Base-by-base conservation (phyloP, 1,140 invertebrate genomes). In the Heliothis subflexa region DNA sequence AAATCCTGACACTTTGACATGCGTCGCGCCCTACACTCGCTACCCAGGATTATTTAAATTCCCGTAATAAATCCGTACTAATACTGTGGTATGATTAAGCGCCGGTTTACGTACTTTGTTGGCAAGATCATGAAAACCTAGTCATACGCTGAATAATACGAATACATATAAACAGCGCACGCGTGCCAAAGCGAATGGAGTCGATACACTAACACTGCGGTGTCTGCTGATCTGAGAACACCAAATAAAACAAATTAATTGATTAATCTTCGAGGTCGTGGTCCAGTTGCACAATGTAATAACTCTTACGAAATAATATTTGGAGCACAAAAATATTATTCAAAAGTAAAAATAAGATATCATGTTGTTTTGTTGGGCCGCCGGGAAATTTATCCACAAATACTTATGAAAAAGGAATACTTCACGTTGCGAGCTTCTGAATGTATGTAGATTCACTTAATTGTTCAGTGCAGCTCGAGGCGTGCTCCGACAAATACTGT, bases 401-500 rank as follows among this genome's bases (percentile, higher is more conserved):
- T 40, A 7, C 33, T 5, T 40, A 40, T 5, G 33, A 40, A 40
- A 40, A 40, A 40, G 9, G 5, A 40, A 5, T 9, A 40, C 5
- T 40, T 7, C 7, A 5, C 0, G 21, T 5, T 40, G 33, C 33
- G 33, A 9, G 33, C 33, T 40, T 9, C 33, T 40, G 33, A 9
- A 40, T 40, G 33, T 7, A 40, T 40, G 33, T 40, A 40, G 33
- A 40, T 40, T 40, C 5, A 40, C 33, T 40, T 40, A 40, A 40
- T 40, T 40, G 33, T 40, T 40, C 5, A 40, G 33, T 40, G 33
- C 9, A 9, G 33, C 33, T 40, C 33, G 33, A 40, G 33, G 14
- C 61, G 61, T 45, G 33, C 61, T 4, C 57, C 13, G n/a, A 73
- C 55, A 59, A 73, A 59, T 59, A 73, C 25, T n/a, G 47, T 45